Base-by-base conservation (phyloP, 2,797 vertebrate genomes). In the Botia kubotai region DNA sequence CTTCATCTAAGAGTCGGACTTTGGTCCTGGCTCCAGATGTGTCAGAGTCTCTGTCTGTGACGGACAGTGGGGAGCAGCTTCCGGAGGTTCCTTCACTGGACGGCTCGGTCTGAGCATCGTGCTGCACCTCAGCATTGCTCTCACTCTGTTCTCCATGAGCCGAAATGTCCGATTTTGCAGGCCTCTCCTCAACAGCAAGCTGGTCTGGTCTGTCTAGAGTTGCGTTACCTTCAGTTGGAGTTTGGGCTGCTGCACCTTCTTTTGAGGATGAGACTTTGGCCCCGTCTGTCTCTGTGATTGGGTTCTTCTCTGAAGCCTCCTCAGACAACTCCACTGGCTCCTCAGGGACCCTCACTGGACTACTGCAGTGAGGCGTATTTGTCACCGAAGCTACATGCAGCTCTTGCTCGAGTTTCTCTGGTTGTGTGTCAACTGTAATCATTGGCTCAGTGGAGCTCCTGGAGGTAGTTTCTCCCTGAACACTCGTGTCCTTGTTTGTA, bases 1-100 rank as follows among this genome's bases (percentile, higher is more conserved):
- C 97, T 0, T 99, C 97, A 6, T 99, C 97, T 13, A 91, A 87
- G 11, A 95, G 89, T 76, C 95, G 94, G 74, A 94, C 91, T 88
- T 95, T 97, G 86, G 94, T 88, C 80, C 93, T 95, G 3, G 96
- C 89, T 0, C 92, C 95, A 0, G 94, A 93, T 0, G 91, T 90
- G 43, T 99, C 97, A 0, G 90, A 91, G 10, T 99, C 97, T 83
- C 94, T 95, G 87, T 98, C 97, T 75, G 88, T 85, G 14, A 81
- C 67, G 0, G 87, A 89, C 12, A 90, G 89, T 57, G 94, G 48
- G 2, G 89, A 93, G 87, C 97, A 93, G 72, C 92, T 90, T 48
- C 94, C 90, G 4, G 95, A 95, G 79, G 94, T 88, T 46, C 90
- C 92, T 77, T 92, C 95, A 86, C 94, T 93, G 0, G 46, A 12